A percentile compares a stretch with the other conserved stretches of the same genome.
phyloP scores from a whole-genome alignment of 1,140 invertebrate genomes.

The Steinernema feltiae region DNA sequence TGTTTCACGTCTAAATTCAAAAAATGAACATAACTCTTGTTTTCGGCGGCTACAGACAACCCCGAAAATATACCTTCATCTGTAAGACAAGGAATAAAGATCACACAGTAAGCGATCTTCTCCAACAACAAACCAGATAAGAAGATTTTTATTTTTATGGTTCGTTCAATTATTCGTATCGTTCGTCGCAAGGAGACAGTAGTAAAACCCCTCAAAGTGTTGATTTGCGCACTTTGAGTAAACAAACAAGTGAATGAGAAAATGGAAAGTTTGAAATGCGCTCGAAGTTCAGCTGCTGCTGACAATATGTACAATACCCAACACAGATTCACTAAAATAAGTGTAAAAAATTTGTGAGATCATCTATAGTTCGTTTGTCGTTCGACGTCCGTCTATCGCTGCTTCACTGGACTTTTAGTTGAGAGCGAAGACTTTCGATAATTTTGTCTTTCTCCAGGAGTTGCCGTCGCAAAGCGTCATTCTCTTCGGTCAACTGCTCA shows the following conservation, averaged over 20 bases:
- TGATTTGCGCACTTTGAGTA: neutral
- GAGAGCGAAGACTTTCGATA: neutral
- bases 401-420: neutral
- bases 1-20: too few relatives aligned
- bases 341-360: neutral
- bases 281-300: neutral
- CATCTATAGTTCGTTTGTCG: neutral
- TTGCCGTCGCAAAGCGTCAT: neutral
- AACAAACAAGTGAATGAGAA: neutral
- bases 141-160: neutral
- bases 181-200: neutral
- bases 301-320: neutral
- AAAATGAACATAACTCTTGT: too few relatives aligned
- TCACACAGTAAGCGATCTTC: too few relatives aligned
- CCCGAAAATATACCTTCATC: too few relatives aligned
- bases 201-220: neutral
- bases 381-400: neutral
- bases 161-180: neutral
- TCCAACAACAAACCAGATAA: too few relatives aligned
- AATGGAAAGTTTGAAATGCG: conserved; percentile 1
- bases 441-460: conserved; percentile 3
- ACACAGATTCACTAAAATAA: neutral
- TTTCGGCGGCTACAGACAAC: too few relatives aligned
- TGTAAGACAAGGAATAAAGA: too few relatives aligned
- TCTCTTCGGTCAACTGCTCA: neutral